phyloP scores from a whole-genome alignment of 2,797 vertebrate genomes.

The Pantherophis alleghaniensis region DNA sequence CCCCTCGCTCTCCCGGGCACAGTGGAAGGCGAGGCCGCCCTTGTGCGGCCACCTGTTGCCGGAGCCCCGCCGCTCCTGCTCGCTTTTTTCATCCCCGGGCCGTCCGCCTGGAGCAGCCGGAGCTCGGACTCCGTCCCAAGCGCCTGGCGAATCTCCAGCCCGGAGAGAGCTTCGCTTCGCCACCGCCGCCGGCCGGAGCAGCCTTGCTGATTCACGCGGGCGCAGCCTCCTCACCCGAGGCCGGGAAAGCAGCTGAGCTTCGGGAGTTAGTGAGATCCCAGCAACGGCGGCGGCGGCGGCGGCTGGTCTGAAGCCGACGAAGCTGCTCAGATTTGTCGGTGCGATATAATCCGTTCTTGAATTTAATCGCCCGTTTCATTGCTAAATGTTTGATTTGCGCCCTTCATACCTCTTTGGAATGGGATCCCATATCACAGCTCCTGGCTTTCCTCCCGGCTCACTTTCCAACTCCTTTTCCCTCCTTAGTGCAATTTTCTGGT shows the following conservation, averaged over 20 bases:
- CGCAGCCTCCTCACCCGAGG: constrained; percentile 35
- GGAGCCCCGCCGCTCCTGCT: not conserved
- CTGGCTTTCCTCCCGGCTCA: not conserved
- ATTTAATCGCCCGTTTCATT: not conserved
- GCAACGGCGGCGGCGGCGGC: not conserved
- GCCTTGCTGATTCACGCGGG: accelerated
- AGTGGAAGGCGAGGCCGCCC: not conserved
- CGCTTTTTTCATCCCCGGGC: not conserved
- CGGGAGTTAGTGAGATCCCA: not conserved
- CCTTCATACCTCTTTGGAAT: not conserved
- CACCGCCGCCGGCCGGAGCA: constrained; percentile 14
- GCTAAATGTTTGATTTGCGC: not conserved
- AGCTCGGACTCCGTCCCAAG: not conserved
- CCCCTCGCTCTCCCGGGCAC: not conserved
- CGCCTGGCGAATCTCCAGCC: not conserved
- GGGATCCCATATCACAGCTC: not conserved
- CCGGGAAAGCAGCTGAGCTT: constrained; percentile 3
- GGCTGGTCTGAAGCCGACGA: not conserved
- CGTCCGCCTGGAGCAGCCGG: not conserved
- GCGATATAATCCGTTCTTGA: too few species aligned
- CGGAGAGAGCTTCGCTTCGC: not conserved
- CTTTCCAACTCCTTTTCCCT: not conserved
- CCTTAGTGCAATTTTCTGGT: not conserved
- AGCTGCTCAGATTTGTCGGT: not conserved
- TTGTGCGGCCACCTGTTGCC: not conserved